Evolutionary conservation across 2,888 invertebrate genomes (phyloP).

Genomic region (Polydrusus tereticollis): DNA sequence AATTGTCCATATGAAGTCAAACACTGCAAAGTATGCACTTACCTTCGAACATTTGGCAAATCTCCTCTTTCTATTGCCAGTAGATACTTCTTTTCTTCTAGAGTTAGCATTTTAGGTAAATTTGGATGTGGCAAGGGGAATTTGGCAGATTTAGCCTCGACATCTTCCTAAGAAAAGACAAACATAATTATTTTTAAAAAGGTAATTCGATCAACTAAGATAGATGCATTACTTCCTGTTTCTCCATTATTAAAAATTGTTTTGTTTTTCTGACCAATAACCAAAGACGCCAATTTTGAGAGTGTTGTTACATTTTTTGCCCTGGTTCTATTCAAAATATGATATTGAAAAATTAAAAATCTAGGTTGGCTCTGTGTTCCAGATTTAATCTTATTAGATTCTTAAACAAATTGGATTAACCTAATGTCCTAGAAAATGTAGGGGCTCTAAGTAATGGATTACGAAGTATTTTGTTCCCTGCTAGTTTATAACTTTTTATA

Average conservation of each 20-base stretch:
- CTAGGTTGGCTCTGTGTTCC: background rate
- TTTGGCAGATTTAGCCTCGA: constrained; percentile 55
- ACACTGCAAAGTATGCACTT: constrained; percentile 44
- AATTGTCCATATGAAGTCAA: background rate
- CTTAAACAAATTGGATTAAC: constrained; percentile 36
- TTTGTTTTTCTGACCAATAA: too few relatives aligned
- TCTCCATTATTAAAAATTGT: background rate
- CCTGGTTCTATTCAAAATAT: background rate
- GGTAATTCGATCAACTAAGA: background rate
- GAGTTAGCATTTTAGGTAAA: constrained; percentile 79
- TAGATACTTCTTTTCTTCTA: constrained; percentile 92
- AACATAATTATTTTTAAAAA: constrained; percentile 17
- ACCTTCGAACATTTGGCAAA: constrained; percentile 87
- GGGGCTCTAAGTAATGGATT: background rate
- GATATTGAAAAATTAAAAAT: background rate
- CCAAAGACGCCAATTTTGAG: too few relatives aligned
- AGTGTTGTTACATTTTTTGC: background rate
- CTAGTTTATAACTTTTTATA: too few relatives aligned
- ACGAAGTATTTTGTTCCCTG: background rate
- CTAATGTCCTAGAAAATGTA: constrained; percentile 13
- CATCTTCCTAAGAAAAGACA: constrained; percentile 54
- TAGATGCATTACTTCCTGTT: constrained; percentile 16
- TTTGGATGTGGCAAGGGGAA: constrained; percentile 68
- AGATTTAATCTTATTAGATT: constrained; percentile 32
- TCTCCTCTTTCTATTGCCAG: constrained; percentile 95